These are phyloP conservation scores for Trinectes maculatus DNA, from an alignment of 2,113 vertebrate genomes.

Conservation along the genomic window DNA sequence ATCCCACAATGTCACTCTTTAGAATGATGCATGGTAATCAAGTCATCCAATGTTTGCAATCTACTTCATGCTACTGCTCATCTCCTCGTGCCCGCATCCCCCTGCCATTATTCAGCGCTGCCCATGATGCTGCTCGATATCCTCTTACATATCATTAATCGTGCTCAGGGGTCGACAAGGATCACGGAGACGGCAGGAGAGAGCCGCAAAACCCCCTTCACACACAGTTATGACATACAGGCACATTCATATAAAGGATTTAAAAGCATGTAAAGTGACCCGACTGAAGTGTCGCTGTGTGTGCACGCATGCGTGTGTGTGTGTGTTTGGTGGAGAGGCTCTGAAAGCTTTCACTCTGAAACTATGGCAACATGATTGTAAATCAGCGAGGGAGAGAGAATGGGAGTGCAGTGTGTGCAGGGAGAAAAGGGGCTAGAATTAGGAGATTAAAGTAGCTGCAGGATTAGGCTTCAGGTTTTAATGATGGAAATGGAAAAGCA, in stretches of 20 bases:
- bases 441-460: conserved; percentile 80
- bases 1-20: conserved; percentile 46
- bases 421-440: conserved; percentile 71
- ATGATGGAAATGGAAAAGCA: conserved; percentile 80
- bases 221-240: conserved; percentile 11
- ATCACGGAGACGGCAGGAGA: conserved; percentile 15
- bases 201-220: not conserved
- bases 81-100: conserved; percentile 34
- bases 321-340: conserved; percentile 1
- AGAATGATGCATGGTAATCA: conserved; percentile 53
- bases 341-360: conserved; percentile 21
- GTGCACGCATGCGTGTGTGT: too few relatives aligned
- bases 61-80: conserved; percentile 29
- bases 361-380: conserved; percentile 43
- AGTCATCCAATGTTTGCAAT: conserved; percentile 60
- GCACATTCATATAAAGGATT: conserved; percentile 33
- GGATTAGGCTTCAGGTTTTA: conserved; percentile 80
- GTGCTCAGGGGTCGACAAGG: conserved; percentile 25
- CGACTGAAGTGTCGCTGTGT: conserved; percentile 25
- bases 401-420: conserved; percentile 38
- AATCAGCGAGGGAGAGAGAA: conserved; percentile 43
- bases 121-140: conserved; percentile 42
- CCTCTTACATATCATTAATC: conserved; percentile 56
- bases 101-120: conserved; percentile 16
- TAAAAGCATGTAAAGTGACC: conserved; percentile 51